A percentile compares a stretch with the other conserved stretches of the same genome.
phyloP scores from a whole-genome alignment of 2,888 invertebrate species.

The Trichacis sp. region DNA sequence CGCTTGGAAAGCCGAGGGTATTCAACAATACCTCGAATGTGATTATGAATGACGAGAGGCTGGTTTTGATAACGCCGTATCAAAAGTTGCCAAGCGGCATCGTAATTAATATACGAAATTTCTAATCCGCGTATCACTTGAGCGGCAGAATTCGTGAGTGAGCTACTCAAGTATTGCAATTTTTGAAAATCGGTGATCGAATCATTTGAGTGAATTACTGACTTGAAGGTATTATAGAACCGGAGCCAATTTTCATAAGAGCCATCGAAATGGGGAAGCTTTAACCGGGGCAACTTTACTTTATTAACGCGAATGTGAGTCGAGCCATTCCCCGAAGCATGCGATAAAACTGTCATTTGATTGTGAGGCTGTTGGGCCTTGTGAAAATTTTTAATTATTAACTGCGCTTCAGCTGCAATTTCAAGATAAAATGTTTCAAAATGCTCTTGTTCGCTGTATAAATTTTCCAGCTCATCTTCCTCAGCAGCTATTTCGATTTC shows the following conservation, averaged over 20 bases:
- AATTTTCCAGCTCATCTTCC: too few species aligned
- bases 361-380: not conserved
- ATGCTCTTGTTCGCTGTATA: too few species aligned
- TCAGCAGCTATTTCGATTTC: too few species aligned
- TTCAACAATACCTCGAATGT: constrained; percentile 37
- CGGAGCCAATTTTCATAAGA: constrained; percentile 35
- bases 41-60: constrained; percentile 40
- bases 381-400: too few species aligned
- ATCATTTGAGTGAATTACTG: constrained; percentile 42
- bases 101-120: constrained; percentile 41
- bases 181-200: constrained; percentile 37
- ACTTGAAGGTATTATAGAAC: constrained; percentile 39
- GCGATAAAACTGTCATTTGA: too few species aligned
- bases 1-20: constrained; percentile 24
- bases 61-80: constrained; percentile 39
- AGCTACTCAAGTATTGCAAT: constrained; percentile 41
- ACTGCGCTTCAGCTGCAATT: too few species aligned
- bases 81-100: constrained; percentile 38
- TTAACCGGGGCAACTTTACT: constrained; percentile 30
- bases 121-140: constrained; percentile 39
- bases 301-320: not conserved
- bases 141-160: constrained; percentile 24
- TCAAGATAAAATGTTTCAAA: too few species aligned
- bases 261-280: constrained; percentile 42
- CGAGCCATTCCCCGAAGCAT: too few species aligned